Evolutionary conservation across 2,113 vertebrate genomes (phyloP).

Genomic region (Serilophus lunatus): DNA sequence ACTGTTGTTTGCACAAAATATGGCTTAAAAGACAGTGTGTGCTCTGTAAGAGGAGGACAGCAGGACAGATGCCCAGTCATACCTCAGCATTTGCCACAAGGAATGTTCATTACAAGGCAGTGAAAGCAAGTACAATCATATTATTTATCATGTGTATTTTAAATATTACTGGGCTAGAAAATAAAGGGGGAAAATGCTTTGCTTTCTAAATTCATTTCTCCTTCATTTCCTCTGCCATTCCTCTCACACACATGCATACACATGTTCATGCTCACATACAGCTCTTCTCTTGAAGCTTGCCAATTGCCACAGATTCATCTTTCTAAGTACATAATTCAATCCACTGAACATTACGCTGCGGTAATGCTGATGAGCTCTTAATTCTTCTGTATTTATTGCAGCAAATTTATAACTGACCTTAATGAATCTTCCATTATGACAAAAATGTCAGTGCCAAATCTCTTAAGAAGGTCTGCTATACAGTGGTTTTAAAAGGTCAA

Average conservation of each 20-base stretch:
- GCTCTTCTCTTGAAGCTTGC: constrained; percentile 43
- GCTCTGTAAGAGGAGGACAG: not conserved
- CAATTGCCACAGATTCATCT: constrained; percentile 64
- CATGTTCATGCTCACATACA: not conserved
- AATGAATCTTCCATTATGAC: constrained; percentile 69
- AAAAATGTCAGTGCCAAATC: constrained; percentile 61
- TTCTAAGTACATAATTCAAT: constrained; percentile 67
- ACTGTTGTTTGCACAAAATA: not conserved
- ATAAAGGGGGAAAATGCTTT: not conserved
- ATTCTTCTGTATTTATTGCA: constrained; percentile 71
- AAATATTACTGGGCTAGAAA: constrained; percentile 4
- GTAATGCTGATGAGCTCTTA: constrained; percentile 71
- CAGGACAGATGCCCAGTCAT: not conserved
- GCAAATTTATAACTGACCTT: constrained; percentile 64
- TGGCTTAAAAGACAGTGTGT: not conserved
- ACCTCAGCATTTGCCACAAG: not conserved
- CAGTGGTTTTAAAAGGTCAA: constrained; percentile 57
- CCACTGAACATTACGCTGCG: constrained; percentile 29
- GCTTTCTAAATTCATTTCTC: not conserved
- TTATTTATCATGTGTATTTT: not conserved
- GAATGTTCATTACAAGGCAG: not conserved
- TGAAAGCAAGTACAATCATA: not conserved
- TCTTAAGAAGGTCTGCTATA: constrained; percentile 61
- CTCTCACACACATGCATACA: not conserved
- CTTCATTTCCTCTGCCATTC: not conserved